Evolutionary conservation across 2,113 vertebrate genomes (phyloP), one percentile per base, ranked within the genome.

Genomic region (Plotosus lineatus): DNA sequence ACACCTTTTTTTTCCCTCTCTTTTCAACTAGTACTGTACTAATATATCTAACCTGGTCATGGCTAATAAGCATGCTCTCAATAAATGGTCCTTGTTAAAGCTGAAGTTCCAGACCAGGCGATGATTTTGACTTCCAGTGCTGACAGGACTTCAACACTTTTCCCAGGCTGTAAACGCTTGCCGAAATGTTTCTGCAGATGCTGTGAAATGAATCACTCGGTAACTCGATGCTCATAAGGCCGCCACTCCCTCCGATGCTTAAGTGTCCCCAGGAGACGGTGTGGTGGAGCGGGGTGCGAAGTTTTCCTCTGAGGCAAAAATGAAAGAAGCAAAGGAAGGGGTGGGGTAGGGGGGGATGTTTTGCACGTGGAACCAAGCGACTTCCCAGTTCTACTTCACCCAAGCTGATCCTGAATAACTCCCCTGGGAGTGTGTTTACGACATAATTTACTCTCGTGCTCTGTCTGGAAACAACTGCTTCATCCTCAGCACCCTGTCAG

Each of bases 221-320:
- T 90, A 93, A 90, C 91, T 90, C 53, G 91, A 91, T 89, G 91
- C 93, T 88, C 91, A 90, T 90, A 90, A 94, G 92, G 90, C 91
- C 89, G 88, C 92, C 94, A 92, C 93, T 94, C 92, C 92, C 94
- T 95, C 93, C 91, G 93, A 94, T 92, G 92, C 93, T 93, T 93
- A 92, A 93, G 92, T 93, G 94, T 95, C 95, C 93, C 94, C 94
- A 92, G 93, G 94, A 94, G 94, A 95, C 91, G 90, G 92, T 88
- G 90, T 91, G 92, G 93, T 90, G 92, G 56, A 83, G 68, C 66
- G 23, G 60, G 76, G 94, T 92, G 93, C 94, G 93, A 94, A 91
- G 93, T 91, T 93, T 94, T 94, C 91, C 94, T 94, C 75, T 55
- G 56, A 51, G 46, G 44, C 38, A 15, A 50, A 36, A 38, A 69